Base-by-base conservation (phyloP, 2,888 invertebrate species). In the Caenorhabditis zanzibari region DNA sequence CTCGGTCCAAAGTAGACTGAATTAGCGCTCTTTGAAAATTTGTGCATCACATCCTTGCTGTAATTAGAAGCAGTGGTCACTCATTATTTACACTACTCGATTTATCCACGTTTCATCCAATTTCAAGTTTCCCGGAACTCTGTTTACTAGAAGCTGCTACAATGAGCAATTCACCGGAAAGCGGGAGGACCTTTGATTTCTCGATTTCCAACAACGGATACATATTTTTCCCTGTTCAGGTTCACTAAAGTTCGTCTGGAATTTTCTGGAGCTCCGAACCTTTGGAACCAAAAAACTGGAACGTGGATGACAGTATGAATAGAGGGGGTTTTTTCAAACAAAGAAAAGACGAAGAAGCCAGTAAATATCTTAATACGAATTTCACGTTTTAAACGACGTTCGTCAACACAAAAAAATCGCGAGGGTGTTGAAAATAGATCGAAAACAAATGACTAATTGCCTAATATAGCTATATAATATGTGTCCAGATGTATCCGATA, bases 41-140 rank as follows among this genome's bases (percentile, higher is more conserved):
- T 26, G 38, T 32, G 59, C 61, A 69, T 59, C 76, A 76, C 59
- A 76, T 66, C 69, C 63, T 63, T 32, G 54, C 61, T 63, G 61
- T 79, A 79, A 79, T 79, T 79, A 71, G 69, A 77, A 47, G 77
- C 61, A 64, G 28, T 77, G 69, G 59, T 71, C 63, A 77, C 69
- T 76, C 69, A 75, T 75, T 66, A 66, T 58, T 75, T 58, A 66
- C 58, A 16, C 49, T 47, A 6, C 10, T 10, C 38, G 28, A n/a
- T 26, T 49, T 22, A 56, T 24, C 44, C 26, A 38, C 56, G 28
- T 44, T 22, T 56, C 56, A 26, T 24, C 59, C 58, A 26, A 38
- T 49, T 41, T 52, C 26, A 32, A 56, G 47, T 38, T 75, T 76
- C 68, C 76, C 26, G 52, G 68, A 68, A 76, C 38, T 75, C 56